phyloP scores from a whole-genome alignment of 2,888 invertebrate species.

The Crocallis elinguaria region DNA sequence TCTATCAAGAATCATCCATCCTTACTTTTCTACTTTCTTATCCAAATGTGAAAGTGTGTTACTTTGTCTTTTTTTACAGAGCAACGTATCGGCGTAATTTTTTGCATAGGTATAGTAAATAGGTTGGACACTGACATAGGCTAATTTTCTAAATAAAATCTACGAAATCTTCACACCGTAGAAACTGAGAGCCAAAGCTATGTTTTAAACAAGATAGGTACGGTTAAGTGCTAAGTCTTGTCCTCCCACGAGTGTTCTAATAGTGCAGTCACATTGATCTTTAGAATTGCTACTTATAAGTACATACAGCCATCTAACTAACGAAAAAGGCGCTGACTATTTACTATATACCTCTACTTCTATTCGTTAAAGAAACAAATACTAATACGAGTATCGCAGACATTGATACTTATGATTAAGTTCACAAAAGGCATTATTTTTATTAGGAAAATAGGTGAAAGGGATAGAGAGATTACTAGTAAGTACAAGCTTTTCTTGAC shows the following conservation, averaged over 20 bases:
- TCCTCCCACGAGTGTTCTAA: conserved; percentile 49
- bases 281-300: conserved; percentile 59
- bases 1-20: too few species aligned
- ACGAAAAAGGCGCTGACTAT: conserved; percentile 64
- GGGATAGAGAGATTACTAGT: neutral
- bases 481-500: conserved; percentile 1
- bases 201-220: neutral
- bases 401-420: conserved; percentile 24
- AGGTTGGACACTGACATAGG: too few species aligned
- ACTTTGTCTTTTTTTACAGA: too few species aligned
- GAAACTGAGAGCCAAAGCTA: too few species aligned
- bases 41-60: too few species aligned
- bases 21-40: too few species aligned
- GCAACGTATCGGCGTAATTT: too few species aligned
- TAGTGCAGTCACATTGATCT: conserved; percentile 72
- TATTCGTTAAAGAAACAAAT: conserved; percentile 46
- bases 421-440: conserved; percentile 2
- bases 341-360: conserved; percentile 56
- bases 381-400: conserved; percentile 49
- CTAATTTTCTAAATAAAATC: too few species aligned
- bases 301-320: conserved; percentile 63
- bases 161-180: too few species aligned
- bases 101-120: too few species aligned
- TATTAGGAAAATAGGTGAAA: neutral
- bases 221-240: conserved; percentile 38